Base-by-base conservation (phyloP, 1,140 invertebrate species). In the Carposina sasakii region DNA sequence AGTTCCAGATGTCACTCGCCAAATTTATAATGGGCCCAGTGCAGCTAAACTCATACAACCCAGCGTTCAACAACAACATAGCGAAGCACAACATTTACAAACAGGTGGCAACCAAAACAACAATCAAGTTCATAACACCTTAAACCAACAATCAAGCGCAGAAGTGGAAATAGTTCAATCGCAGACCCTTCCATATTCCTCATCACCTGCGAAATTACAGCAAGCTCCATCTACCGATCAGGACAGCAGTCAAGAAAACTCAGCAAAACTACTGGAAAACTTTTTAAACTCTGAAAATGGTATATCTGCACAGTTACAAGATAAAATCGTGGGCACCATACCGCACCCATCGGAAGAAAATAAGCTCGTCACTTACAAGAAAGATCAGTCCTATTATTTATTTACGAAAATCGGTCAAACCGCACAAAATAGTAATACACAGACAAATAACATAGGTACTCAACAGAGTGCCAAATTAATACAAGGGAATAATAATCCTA, bases 381-480 rank as follows among this genome's bases (percentile, higher is more conserved):
- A 79, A 54, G 73, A 81, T 31, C 68, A 79, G 55, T 73, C 77
- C 1, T 83, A 81, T 48, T 73, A 70, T 23, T 52, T 83, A 4
- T 74, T 68, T 39, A 67, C 76, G 19, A 69, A 78, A 40, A 46
- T 76, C 26, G 64, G 65, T 34, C 52, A 48, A 23, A 44, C 58
- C 12, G 45, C 54, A 30, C 36, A 42, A 43, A 48, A 41, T 30
- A 16, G n/a, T 40, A 51, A 56, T 15, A 8, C 34, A 17, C 37
- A 53, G 28, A 8, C 17, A 13, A 54, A 61, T 48, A 20, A 19
- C 49, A 57, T 47, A 42, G 37, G 47, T 40, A 48, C 8, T 24
- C 42, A 42, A 39, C 54, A 63, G 30, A 68, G 55, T 46, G 56
- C 54, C 8, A 63, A 63, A 53, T 36, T 63, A 15, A 52, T 36